These are phyloP conservation scores for Oscheius sp. DNA, from an alignment of 2,888 invertebrate genomes.

Conservation along the genomic window DNA sequence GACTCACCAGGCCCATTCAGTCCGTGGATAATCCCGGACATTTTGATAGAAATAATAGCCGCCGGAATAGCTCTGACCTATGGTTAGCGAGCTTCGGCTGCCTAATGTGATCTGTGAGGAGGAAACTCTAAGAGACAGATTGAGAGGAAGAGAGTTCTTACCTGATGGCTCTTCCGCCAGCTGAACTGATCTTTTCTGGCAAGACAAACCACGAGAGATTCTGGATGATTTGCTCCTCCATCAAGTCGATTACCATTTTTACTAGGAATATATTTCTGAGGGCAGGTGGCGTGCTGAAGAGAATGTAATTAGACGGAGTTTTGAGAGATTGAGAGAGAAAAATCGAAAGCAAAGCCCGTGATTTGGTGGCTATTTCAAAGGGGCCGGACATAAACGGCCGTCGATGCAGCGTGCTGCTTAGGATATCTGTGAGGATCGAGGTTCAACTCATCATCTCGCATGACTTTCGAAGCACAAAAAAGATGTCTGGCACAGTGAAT, in stretches of 20 bases:
- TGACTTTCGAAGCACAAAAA: too few species aligned
- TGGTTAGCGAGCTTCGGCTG: background rate
- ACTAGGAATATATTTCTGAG: too few species aligned
- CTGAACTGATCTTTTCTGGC: background rate
- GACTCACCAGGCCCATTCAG: constrained; percentile 7
- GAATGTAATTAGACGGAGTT: too few species aligned
- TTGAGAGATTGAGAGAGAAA: background rate
- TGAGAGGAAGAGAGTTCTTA: background rate
- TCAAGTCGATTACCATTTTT: too few species aligned
- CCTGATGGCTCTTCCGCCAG: background rate
- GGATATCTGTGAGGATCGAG: too few species aligned
- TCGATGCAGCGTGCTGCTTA: too few species aligned
- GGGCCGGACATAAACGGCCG: too few species aligned
- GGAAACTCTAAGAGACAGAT: background rate
- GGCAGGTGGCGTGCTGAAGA: too few species aligned
- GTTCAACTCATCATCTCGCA: too few species aligned
- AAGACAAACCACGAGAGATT: background rate
- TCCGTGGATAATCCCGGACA: background rate
- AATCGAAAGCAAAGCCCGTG: background rate
- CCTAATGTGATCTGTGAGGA: background rate
- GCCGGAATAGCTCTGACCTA: background rate
- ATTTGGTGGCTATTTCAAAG: too few species aligned
- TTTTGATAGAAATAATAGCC: background rate
- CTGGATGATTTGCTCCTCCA: too few species aligned
- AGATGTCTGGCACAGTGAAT: too few species aligned